Evolutionary conservation across 2,888 invertebrate genomes (phyloP), one percentile per base, ranked within the genome.

Genomic region (Leuctra nigra): DNA sequence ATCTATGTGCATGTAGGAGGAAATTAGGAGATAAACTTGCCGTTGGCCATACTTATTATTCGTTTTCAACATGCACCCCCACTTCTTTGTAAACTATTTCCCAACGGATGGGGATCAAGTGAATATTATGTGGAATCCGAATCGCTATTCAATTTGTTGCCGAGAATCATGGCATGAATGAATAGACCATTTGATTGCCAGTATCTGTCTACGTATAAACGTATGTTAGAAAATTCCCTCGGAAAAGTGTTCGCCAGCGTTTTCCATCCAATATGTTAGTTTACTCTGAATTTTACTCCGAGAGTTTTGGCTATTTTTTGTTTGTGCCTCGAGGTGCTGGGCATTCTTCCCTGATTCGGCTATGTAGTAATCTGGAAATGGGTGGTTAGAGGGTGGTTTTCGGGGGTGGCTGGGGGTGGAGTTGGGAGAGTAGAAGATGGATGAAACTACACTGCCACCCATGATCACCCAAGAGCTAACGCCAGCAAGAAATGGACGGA

Each of bases 21-120:
- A 47, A 47, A 47, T 47, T 47, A 47, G 29, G 7, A 47, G 47
- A 47, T 47, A 47, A 47, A 47, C 47, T 47, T 47, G 24, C 47
- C 47, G 47, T 25, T 47, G 47, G 47, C 25, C 47, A 47, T 47
- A 24, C 47, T 47, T 47, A 47, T 47, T 47, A 47, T 47, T 47
- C 25, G 25, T 13, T 29, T 24, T 11, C 16, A 25, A n/a, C 47
- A 47, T 47, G 47, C 47, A 47, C 16, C n/a, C n/a, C n/a, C 20
- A 39, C 39, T 25, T 47, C 47, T 47, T 47, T 47, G n/a, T 47
- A 24, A 46, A 46, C n/a, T 46, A 23, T 16, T 47, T 11, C 16
- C 4, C 6, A 18, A 25, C 47, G 24, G 47, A 47, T 47, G 47
- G 24, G n/a, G 25, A 16, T 47, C 25, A 47, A 47, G 47, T 47